Percentiles rank a stretch among this genome's conserved stretches.
phyloP scores from a whole-genome alignment of 2,888 invertebrate species.

The Drosophila stalkeri region DNA sequence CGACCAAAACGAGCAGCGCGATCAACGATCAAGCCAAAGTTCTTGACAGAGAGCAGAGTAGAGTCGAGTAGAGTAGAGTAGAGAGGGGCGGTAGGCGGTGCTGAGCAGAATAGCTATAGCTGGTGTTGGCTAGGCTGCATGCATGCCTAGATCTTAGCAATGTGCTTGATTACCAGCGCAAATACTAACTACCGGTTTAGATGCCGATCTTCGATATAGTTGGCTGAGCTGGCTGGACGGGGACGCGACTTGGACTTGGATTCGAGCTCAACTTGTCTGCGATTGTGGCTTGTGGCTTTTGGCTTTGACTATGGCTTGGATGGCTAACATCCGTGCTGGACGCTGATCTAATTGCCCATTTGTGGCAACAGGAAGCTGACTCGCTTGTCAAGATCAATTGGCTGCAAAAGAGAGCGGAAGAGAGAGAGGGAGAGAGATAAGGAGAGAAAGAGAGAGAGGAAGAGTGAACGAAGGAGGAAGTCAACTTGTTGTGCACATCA shows the following conservation, averaged over 20 bases:
- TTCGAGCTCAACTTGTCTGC: slow-evolving; percentile 8
- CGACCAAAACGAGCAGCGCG: slow-evolving; percentile 49
- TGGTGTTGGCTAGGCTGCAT: slow-evolving; percentile 45
- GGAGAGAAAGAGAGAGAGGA: background rate
- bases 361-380: slow-evolving; percentile 70
- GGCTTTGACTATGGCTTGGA: slow-evolving; percentile 25
- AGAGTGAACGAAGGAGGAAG: slow-evolving; percentile 37
- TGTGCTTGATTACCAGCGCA: slow-evolving; percentile 78
- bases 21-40: slow-evolving; percentile 70
- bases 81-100: background rate
- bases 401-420: slow-evolving; percentile 3
- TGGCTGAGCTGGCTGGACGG: slow-evolving; percentile 14
- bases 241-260: slow-evolving; percentile 14
- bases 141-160: slow-evolving; percentile 75
- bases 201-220: slow-evolving; percentile 59
- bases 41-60: slow-evolving; percentile 43
- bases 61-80: background rate
- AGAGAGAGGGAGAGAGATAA: background rate
- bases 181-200: slow-evolving; percentile 78
- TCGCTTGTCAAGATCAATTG: slow-evolving; percentile 56
- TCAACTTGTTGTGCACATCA: slow-evolving; percentile 19
- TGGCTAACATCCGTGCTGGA: slow-evolving; percentile 55
- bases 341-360: slow-evolving; percentile 73
- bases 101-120: slow-evolving; percentile 1
- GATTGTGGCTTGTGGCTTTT: slow-evolving; percentile 1